A percentile compares a stretch with the other conserved stretches of the same genome.
phyloP scores from a whole-genome alignment of 2,797 vertebrate genomes.

The Pseudopleuronectes americanus region DNA sequence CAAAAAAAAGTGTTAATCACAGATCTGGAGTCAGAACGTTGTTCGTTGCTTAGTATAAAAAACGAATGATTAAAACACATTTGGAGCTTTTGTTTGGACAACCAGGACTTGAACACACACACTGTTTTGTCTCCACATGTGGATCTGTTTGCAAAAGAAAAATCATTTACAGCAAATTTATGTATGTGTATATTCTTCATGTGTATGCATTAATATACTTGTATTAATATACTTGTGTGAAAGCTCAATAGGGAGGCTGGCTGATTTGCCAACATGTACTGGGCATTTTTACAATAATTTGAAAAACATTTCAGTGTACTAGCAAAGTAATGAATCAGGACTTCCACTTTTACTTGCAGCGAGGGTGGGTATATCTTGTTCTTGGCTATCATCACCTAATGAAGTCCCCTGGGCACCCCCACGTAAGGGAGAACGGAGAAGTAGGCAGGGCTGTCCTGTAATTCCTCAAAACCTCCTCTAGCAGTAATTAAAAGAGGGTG shows the following conservation, averaged over 20 bases:
- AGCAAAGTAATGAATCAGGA: slow-evolving; percentile 42
- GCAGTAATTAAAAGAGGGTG: slow-evolving; percentile 49
- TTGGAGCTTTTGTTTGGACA: too few species aligned
- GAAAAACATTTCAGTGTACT: slow-evolving; percentile 35
- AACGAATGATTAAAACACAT: too few species aligned
- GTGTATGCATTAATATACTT: neutral
- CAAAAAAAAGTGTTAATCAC: too few species aligned
- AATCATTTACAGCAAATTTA: too few species aligned
- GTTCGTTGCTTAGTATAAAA: too few species aligned
- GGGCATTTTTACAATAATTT: slow-evolving; percentile 44
- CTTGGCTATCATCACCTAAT: slow-evolving; percentile 50
- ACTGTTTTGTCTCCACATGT: neutral
- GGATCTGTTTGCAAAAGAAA: too few species aligned
- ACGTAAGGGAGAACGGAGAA: slow-evolving; percentile 26
- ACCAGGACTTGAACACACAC: neutral
- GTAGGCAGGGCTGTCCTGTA: slow-evolving; percentile 28
- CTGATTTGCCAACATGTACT: neutral
- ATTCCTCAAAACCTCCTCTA: slow-evolving; percentile 50
- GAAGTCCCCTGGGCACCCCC: slow-evolving; percentile 45
- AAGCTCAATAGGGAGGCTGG: too few species aligned
- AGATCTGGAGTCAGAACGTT: too few species aligned
- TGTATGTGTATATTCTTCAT: too few species aligned
- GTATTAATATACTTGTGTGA: too few species aligned
- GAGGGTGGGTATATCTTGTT: slow-evolving; percentile 26
- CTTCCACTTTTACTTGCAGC: slow-evolving; percentile 5